Base-by-base conservation (phyloP, 1,140 invertebrate species). In the Marisa cornuarietis region DNA sequence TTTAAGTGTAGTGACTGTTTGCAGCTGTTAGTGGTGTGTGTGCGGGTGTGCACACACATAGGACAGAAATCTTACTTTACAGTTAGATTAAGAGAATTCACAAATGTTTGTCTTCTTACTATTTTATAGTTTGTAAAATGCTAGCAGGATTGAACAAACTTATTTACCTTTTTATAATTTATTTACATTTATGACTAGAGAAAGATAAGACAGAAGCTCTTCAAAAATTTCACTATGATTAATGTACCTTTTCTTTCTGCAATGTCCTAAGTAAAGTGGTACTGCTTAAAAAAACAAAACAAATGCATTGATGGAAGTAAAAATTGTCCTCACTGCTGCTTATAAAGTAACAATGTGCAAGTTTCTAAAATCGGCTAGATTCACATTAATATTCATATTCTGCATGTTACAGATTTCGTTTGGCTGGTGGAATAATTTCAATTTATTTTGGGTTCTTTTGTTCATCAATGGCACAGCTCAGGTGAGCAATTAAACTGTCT, bases 391-490 rank as follows among this genome's bases (percentile, higher is more conserved):
- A 65, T 74, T 71, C 10, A 76, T 71, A 26, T 79, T 81, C 51
- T 81, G 72, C 83, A 69, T 79, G 54, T 88, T 89, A 31, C 81
- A 91, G 90, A 76, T 86, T 66, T 76, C 84, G 8, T 92, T 93
- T 88, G 92, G 92, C 65, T 74, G 85, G 9, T 92, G 90, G 88
- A 88, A 85, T 76, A 89, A 87, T 52, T 90, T 91, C 79, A 82
- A 71, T 51, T 77, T 91, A 11, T 88, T 92, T 52, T 85, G 91
- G 49, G 3, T 91, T 0, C 79, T 93, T 18, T 86, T 93, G 51
- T 91, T 91, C 83, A 80, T 92, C 31, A 92, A 91, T 87, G 93
- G 93, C 49, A 85, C 91, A 62, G 89, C 89, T 22, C 92, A 92
- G 88, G 92, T 91, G 83, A 73, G 79, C 76, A 75, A n/a, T 13